Base-by-base conservation (phyloP, 2,888 invertebrate species). In the Nebria salina region DNA sequence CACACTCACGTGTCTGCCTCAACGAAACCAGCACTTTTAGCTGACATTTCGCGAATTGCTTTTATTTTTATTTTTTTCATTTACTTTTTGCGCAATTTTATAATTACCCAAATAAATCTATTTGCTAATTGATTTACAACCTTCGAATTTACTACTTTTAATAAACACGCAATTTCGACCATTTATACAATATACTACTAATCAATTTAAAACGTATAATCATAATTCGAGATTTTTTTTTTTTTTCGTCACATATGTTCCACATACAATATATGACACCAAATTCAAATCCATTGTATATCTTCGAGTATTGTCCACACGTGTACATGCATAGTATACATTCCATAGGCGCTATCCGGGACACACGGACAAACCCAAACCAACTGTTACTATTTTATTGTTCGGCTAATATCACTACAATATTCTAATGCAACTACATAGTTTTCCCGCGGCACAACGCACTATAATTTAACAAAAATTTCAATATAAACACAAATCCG, bases 81-180 rank as follows among this genome's bases (percentile, higher is more conserved):
- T 11, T 66, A 34, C n/a, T 78, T 73, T 73, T 78, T 78, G 65
- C 73, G 78, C 78, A 78, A 78, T 64, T 64, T 34, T 34, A 34
- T 34, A 34, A 34, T 34, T 34, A 34, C 2, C 34, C 34, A 4
- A 34, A 34, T 34, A 34, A 34, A 54, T 54, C 15, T 43, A 54
- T 11, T 77, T 66, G 64, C 72, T 72, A 72, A 77, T 77, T 77
- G 77, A 77, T 72, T 77, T 77, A 72, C 72, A 72, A 72, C 77
- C 77, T 77, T 77, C 72, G 65, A 4, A 34, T 34, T 5, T 34
- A 34, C 34, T 34, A 2, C 34, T 34, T 34, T 34, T 34, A 2
- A 34, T 2, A 34, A 20, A 20, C 20, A 20, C 20, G 20, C 20
- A 20, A 20, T 20, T 20, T 20, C 20, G 20, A 20, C 20, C 0